A percentile compares a stretch with the other conserved stretches of the same genome.
phyloP scores from a whole-genome alignment of 2,113 vertebrate species.

The Chaetodon trifascialis region DNA sequence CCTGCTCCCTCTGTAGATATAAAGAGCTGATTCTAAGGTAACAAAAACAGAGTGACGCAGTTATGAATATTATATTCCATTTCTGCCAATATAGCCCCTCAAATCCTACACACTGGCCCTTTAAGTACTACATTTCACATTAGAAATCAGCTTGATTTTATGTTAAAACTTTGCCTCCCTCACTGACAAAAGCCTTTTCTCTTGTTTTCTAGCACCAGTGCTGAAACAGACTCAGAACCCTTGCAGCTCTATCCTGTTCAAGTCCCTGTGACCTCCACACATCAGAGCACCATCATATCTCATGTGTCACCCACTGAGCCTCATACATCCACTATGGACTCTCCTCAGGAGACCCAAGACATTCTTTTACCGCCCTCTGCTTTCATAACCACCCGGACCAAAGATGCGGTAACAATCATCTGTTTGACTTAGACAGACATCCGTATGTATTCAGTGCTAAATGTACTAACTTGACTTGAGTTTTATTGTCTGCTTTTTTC shows the following conservation, averaged over 20 bases:
- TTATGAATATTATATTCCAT: too few species aligned
- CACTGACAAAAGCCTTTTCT: not conserved
- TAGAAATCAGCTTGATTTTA: not conserved
- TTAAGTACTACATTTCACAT: not conserved
- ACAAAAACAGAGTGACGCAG: too few species aligned
- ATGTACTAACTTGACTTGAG: not conserved
- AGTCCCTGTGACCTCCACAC: not conserved
- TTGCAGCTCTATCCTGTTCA: slow-evolving; percentile 15
- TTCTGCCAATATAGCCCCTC: too few species aligned
- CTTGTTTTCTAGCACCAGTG: slow-evolving; percentile 1
- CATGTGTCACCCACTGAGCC: slow-evolving; percentile 1
- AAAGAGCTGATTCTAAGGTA: too few species aligned
- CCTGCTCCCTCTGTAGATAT: too few species aligned
- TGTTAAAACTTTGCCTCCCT: not conserved
- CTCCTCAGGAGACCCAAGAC: slow-evolving; percentile 44
- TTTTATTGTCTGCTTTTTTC: not conserved
- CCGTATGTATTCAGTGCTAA: not conserved
- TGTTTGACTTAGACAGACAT: not conserved
- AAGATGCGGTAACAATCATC: slow-evolving; percentile 58
- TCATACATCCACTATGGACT: not conserved
- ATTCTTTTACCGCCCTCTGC: slow-evolving; percentile 83
- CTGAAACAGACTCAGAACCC: slow-evolving; percentile 10
- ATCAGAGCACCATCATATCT: not conserved
- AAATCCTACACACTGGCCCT: not conserved
- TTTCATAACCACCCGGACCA: slow-evolving; percentile 69